Base-by-base conservation (phyloP, 2,797 vertebrate species). In the Gallinago stenura region DNA sequence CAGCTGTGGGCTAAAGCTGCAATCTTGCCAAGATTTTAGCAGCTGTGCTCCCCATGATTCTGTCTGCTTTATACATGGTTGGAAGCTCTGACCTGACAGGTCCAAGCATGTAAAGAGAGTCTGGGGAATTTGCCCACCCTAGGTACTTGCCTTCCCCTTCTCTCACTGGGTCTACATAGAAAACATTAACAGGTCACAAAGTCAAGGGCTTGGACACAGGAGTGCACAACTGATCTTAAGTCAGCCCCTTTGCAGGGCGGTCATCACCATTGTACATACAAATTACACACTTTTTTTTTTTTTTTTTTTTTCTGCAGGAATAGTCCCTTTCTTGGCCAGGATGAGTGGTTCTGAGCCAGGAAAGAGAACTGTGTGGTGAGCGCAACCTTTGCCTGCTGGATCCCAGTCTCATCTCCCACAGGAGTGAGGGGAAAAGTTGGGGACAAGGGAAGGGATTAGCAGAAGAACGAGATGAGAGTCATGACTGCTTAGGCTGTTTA, bases 11-110 rank as follows among this genome's bases (percentile, higher is more conserved):
- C 19, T 68, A 64, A 77, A 69, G 3, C 21, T 82, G 12, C 30
- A 76, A 14, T 16, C 46, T 72, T 77, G 12, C 35, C 35, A 54
- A 50, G 50, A 31, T 69, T 54, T 62, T 68, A 64, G 28, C 33
- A 64, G 25, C 1, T 65, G 3, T 1, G 0, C 41, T 57, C 28
- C 20, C 17, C 16, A 3, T 4, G 2, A 3, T 46, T 72, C 20
- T 68, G 8, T 35, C 73, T 58, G 14, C 2, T 33, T 69, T 43
- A 19, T 33, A n/a, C 39, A 35, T 2, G 3, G 18, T 5, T 60
- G 24, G 21, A 21, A 77, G 22, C 10, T 87, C 33, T 87, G 53
- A 39, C 12, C 2, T 5, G 45, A 4, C 26, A 64, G n/a, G 15
- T 73, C 41, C 2, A 15, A 48, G 30, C 24, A 46, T 8, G 12